Base-by-base conservation (phyloP, 2,888 invertebrate genomes). In the Drosophila peninsularis region DNA sequence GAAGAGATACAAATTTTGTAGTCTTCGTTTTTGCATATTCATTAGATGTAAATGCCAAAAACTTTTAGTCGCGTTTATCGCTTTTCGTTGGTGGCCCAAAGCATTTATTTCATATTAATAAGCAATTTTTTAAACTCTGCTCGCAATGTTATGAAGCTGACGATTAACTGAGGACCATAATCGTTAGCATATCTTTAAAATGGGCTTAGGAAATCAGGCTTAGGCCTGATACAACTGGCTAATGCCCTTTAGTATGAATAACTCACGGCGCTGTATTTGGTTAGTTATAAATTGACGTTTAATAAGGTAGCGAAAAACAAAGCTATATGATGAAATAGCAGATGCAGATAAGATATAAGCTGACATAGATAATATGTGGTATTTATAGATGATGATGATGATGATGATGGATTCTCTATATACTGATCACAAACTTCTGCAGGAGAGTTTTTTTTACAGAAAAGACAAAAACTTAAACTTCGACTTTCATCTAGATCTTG, bases 61-160 rank as follows among this genome's bases (percentile, higher is more conserved):
- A 77, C 71, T 80, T 73, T 86, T 82, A 86, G 80, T 77, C 79
- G 82, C 82, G 62, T 84, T 83, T 84, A 84, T 83, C 85, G 85
- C 72, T 53, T 74, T 63, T 83, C 83, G 83, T 88, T 83, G 83
- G 83, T 83, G 83, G 83, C 80, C 88, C 78, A 66, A 71, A 53
- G 83, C 77, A 83, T 83, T 83, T 85, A 77, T 85, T 88, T 83
- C 71, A 77, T 70, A 83, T 83, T 88, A 83, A 88, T 83, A 83
- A 83, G 83, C 88, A 68, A 83, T 83, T 86, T 82, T 88, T 83
- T 80, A 74, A 64, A 52, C 58, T 70, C 71, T 67, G 66, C 74
- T 82, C 79, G 79, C 73, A 71, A 88, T 88, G 80, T 85, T 82
- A 88, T 74, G 61, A 74, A 71, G 55, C 76, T 64, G 64, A 65